Percentiles rank a stretch among this genome's conserved stretches.
Conservation (phyloP, 2,888 invertebrate genomes). For the Acheta domesticus region DNA sequence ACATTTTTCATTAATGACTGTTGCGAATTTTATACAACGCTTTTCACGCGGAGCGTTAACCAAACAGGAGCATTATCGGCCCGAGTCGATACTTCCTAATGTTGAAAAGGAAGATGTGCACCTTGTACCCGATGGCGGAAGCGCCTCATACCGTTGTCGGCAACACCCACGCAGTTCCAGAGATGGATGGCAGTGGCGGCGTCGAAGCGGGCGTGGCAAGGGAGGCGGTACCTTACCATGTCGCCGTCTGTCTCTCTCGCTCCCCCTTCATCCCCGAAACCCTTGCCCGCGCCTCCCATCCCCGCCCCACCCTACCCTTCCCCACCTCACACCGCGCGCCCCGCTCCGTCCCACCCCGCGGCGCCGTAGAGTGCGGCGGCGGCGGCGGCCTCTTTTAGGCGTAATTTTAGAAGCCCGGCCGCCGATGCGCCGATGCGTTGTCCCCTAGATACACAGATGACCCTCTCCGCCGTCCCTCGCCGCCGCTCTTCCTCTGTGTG, state of each 20-base stretch:
- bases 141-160: no score
- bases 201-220: neutral
- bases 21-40: no score
- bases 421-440: slow-evolving; percentile 18
- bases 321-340: neutral
- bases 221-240: neutral
- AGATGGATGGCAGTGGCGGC: neutral
- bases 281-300: neutral
- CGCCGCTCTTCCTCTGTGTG: neutral
- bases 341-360: neutral
- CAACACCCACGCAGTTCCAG: no score
- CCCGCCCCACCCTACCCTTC: no score
- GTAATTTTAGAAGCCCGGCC: neutral
- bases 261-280: neutral
- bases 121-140: no score
- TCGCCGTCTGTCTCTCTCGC: neutral
- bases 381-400: slow-evolving; percentile 11
- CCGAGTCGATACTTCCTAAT: no score
- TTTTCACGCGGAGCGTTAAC: no score
- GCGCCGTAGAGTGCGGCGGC: neutral
- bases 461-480: neutral
- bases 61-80: no score
- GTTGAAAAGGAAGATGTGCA: no score
- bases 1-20: no score
- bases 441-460: slow-evolving; percentile 18